Evolutionary conservation across 1,140 invertebrate species (phyloP).

Genomic region (Bombus huntii): DNA sequence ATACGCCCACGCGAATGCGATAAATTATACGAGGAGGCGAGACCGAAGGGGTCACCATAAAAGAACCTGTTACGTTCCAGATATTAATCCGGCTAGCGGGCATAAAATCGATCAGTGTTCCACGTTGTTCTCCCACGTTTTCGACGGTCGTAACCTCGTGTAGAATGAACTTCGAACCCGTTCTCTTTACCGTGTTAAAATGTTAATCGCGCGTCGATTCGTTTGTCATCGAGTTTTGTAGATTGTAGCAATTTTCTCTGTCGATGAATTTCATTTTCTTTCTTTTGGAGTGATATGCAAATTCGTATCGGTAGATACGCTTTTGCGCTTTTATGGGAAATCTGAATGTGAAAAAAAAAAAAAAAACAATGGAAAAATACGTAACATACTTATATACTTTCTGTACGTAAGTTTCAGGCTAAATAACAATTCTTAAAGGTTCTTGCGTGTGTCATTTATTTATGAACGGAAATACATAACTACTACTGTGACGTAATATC

Average conservation of each 20-base stretch:
- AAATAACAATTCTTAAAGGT: no score
- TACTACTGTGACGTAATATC: no score
- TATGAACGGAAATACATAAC: no score
- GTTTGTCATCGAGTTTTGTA: background rate
- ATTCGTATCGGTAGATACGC: no score
- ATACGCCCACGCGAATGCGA: conserved; percentile 67
- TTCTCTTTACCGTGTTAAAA: background rate
- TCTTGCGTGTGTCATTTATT: no score
- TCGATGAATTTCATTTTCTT: background rate
- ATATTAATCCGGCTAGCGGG: conserved; percentile 61
- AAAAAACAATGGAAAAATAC: no score
- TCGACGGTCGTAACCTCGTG: background rate
- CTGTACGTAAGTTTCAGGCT: no score
- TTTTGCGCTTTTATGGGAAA: background rate
- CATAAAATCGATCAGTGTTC: conserved; percentile 45
- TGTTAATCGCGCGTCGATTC: background rate
- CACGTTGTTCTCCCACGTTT: background rate
- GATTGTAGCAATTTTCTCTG: background rate
- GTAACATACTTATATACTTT: no score
- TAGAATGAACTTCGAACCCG: conserved; percentile 10
- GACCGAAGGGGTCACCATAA: conserved; percentile 61
- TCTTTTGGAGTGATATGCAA: no score
- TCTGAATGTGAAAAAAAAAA: background rate
- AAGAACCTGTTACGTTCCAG: conserved; percentile 76
- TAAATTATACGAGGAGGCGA: conserved; percentile 73